phyloP scores from a whole-genome alignment of 2,888 invertebrate species.

The Spicauda simplicius region DNA sequence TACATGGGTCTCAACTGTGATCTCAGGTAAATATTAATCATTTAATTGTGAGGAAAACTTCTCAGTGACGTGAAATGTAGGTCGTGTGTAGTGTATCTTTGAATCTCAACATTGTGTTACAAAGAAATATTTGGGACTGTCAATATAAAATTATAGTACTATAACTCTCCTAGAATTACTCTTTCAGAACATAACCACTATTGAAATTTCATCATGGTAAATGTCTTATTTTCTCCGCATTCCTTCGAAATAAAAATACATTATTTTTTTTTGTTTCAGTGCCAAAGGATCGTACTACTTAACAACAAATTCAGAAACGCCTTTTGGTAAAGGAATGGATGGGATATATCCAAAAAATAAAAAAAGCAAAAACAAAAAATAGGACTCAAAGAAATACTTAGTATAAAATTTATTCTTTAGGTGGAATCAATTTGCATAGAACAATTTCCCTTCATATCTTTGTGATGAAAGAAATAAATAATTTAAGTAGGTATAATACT shows the following conservation, averaged over 20 bases:
- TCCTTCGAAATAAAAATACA: neutral
- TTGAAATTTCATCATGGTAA: too few species aligned
- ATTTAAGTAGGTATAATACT: neutral
- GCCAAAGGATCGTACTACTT: constrained; percentile 76
- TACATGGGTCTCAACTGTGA: constrained; percentile 78
- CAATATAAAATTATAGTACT: too few species aligned
- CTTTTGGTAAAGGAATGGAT: constrained; percentile 77
- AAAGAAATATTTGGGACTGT: too few species aligned
- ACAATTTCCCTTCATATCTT: neutral
- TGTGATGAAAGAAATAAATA: neutral
- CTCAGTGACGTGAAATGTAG: too few species aligned
- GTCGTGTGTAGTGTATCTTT: too few species aligned
- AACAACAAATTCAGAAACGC: constrained; percentile 70
- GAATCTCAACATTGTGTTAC: too few species aligned
- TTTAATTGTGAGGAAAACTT: neutral
- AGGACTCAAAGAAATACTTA: neutral
- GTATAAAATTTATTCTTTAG: neutral
- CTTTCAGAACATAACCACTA: too few species aligned
- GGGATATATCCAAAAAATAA: constrained; percentile 69
- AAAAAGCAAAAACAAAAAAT: constrained; percentile 51
- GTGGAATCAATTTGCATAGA: neutral
- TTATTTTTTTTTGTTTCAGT: constrained; percentile 59
- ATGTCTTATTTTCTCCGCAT: neutral
- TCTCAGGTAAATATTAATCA: constrained; percentile 55
- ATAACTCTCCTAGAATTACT: too few species aligned